phyloP scores from a whole-genome alignment of 2,888 invertebrate genomes.

The Drosophila formosana region DNA sequence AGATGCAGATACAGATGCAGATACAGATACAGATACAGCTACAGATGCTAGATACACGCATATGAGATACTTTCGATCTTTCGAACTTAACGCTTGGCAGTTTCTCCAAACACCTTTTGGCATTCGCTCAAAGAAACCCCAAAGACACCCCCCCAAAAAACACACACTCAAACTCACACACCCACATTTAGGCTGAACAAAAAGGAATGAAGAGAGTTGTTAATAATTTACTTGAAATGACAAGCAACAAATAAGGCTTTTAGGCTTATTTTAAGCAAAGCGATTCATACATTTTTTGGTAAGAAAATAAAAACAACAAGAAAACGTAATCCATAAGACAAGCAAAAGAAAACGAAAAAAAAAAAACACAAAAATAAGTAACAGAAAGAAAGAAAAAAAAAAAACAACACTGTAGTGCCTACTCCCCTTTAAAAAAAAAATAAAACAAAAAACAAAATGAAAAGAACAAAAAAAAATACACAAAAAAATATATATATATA shows the following conservation, averaged over 20 bases:
- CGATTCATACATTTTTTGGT: constrained; percentile 64
- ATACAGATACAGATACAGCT: constrained; percentile 26
- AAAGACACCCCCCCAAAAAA: neutral
- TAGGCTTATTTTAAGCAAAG: constrained; percentile 64
- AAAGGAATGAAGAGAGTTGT: constrained; percentile 51
- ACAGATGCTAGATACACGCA: constrained; percentile 12
- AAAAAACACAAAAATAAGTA: constrained; percentile 47
- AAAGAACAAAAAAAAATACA: constrained; percentile 46
- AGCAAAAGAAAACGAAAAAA: constrained; percentile 41
- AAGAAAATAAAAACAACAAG: constrained; percentile 29
- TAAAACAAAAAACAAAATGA: constrained; percentile 30
- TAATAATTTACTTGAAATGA: constrained; percentile 49
- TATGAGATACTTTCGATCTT: constrained; percentile 25
- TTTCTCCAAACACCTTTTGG: constrained; percentile 35
- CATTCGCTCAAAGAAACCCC: constrained; percentile 17
- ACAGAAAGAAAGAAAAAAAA: constrained; percentile 46
- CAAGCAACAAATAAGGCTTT: constrained; percentile 57
- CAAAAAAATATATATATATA: constrained; percentile 40
- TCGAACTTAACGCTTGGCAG: constrained; percentile 24
- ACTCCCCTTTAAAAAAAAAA: constrained; percentile 75
- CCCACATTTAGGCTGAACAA: constrained; percentile 49
- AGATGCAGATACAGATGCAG: constrained; percentile 4
- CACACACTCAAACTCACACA: constrained; percentile 8
- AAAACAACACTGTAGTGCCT: constrained; percentile 83
- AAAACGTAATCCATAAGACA: constrained; percentile 54